Conservation (phyloP, 2,113 vertebrate species). For the Alethe diademata region DNA sequence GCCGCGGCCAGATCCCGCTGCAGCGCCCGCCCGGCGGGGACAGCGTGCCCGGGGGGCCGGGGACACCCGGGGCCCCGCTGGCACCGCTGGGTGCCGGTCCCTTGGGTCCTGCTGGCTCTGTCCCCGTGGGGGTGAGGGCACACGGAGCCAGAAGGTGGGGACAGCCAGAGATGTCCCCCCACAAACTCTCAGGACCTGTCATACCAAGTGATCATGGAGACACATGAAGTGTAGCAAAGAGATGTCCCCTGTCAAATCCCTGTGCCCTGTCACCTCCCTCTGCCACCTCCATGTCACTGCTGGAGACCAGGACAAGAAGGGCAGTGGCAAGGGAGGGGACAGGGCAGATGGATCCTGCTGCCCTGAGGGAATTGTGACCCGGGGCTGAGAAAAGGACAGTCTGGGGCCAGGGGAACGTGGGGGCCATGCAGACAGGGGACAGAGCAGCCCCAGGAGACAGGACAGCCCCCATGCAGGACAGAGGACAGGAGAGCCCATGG, state of each 20-base stretch:
- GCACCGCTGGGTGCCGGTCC: not conserved
- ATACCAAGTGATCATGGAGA: not conserved
- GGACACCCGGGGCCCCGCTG: not conserved
- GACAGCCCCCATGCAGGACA: not conserved
- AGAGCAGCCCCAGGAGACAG: not conserved
- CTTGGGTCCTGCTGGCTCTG: not conserved
- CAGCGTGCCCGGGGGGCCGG: not conserved
- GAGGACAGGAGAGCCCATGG: not conserved
- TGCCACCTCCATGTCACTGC: not conserved
- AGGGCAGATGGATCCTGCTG: not conserved
- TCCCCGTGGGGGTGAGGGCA: not conserved
- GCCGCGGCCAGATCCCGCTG: constrained; percentile 29
- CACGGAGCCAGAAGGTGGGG: not conserved
- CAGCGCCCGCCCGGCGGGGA: not conserved
- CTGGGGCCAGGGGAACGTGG: not conserved
- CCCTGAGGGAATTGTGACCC: not conserved
- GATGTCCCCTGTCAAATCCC: not conserved
- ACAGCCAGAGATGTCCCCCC: not conserved
- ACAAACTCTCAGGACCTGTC: not conserved
- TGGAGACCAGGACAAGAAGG: not conserved
- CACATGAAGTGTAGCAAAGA: fast-evolving
- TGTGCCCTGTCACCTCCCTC: not conserved
- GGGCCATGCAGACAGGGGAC: not conserved
- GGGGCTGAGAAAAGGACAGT: not conserved
- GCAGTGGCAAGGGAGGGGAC: not conserved